A percentile compares a stretch with the other conserved stretches of the same genome.
phyloP scores from a whole-genome alignment of 2,113 vertebrate species.

The Chloebia gouldiae region DNA sequence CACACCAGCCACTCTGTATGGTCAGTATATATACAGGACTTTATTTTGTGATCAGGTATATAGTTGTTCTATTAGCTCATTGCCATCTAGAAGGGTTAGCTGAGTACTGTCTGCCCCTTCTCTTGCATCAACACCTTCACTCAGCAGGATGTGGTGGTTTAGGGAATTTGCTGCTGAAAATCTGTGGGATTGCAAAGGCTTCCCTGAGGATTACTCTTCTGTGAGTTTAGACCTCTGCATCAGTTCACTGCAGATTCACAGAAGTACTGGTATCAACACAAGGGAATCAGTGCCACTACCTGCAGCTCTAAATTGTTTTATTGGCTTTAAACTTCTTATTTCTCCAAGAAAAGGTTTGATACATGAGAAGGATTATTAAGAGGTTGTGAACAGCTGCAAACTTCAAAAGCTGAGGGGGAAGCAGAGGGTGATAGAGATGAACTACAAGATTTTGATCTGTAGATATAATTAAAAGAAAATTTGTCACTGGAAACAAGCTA shows the following conservation, averaged over 20 bases:
- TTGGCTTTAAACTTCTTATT: background rate
- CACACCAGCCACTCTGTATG: background rate
- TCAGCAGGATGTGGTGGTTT: background rate
- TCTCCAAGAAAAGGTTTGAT: background rate
- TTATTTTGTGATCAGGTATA: background rate
- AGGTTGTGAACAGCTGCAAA: background rate
- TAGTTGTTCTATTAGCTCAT: background rate
- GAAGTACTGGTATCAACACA: background rate
- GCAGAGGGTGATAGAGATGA: background rate
- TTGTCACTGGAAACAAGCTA: background rate
- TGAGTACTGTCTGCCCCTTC: background rate
- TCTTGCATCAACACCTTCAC: background rate
- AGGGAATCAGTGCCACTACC: background rate
- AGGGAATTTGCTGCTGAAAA: background rate
- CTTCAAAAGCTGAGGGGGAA: background rate
- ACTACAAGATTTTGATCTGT: background rate
- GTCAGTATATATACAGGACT: rapidly evolving
- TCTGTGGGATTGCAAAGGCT: background rate
- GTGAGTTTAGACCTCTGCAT: background rate
- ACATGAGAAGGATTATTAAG: background rate
- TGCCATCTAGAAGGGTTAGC: background rate
- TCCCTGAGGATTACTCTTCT: background rate
- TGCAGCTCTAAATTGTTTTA: background rate
- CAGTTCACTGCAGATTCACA: background rate
- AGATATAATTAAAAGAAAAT: background rate